Conservation (phyloP, 2,113 vertebrate genomes). For the Elephantulus edwardii region DNA sequence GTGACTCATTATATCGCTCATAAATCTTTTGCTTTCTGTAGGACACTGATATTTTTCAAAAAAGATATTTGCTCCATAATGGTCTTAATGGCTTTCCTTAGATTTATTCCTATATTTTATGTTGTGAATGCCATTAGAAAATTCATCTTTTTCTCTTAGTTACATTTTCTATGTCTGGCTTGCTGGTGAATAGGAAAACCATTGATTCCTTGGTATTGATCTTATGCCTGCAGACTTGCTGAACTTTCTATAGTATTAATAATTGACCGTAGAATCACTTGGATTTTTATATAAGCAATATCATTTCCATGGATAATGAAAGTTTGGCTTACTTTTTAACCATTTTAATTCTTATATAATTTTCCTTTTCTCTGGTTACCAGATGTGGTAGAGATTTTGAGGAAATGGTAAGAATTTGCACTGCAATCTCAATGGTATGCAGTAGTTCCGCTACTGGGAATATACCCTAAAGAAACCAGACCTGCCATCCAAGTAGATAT, state of each 20-base stretch:
- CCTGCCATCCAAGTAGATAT: too few species aligned
- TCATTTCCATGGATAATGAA: background rate
- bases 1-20: background rate
- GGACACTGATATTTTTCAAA: background rate
- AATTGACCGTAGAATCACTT: background rate
- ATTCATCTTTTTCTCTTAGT: background rate
- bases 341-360: background rate
- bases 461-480: too few species aligned
- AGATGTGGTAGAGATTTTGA: background rate
- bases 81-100: conserved; percentile 19
- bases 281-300: background rate
- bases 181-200: background rate
- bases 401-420: too few species aligned
- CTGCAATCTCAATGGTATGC: too few species aligned
- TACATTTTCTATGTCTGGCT: background rate
- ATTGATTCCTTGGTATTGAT: background rate
- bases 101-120: background rate
- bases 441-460: too few species aligned
- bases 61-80: background rate
- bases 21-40: background rate
- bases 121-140: background rate
- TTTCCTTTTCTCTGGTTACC: background rate
- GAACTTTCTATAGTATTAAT: background rate
- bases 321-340: background rate
- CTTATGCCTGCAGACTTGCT: background rate